These are phyloP conservation scores for Drosophila parthenogenetica DNA, from an alignment of 2,888 invertebrate genomes.

Conservation along the genomic window DNA sequence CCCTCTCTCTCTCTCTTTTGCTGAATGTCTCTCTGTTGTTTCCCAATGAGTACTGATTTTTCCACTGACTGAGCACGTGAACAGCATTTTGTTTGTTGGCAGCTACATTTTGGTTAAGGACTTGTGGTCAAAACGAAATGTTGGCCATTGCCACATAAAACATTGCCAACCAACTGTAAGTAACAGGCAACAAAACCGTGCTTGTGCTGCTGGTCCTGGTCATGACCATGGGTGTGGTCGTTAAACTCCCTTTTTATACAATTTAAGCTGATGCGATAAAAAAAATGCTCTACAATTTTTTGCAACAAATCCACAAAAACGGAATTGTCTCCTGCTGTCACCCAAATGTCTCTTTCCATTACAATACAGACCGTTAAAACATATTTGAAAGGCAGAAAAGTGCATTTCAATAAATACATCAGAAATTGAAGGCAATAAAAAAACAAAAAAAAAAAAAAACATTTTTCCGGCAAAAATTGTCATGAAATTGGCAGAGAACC, in stretches of 20 bases:
- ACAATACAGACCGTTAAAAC: slow-evolving; percentile 14
- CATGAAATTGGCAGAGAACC: slow-evolving; percentile 59
- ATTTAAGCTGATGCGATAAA: slow-evolving; percentile 12
- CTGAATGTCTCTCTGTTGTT: not conserved
- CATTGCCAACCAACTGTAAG: slow-evolving; percentile 62
- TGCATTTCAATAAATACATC: slow-evolving; percentile 29
- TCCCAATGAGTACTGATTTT: slow-evolving; percentile 37
- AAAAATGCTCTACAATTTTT: slow-evolving; percentile 4
- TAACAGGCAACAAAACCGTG: slow-evolving; percentile 42
- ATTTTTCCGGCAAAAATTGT: slow-evolving; percentile 18
- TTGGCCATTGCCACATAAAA: slow-evolving; percentile 56
- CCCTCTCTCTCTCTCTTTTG: slow-evolving; percentile 32
- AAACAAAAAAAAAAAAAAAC: slow-evolving; percentile 11
- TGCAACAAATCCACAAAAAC: slow-evolving; percentile 1
- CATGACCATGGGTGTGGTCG: slow-evolving; percentile 1
- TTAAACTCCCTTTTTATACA: not conserved
- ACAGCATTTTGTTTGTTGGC: slow-evolving; percentile 27
- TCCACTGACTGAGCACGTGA: slow-evolving; percentile 51
- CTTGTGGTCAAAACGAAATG: slow-evolving; percentile 61
- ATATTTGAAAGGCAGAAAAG: slow-evolving; percentile 6
- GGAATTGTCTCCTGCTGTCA: not conserved
- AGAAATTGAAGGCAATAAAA: slow-evolving; percentile 38
- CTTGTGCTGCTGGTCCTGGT: too few species aligned
- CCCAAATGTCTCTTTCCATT: slow-evolving; percentile 8
- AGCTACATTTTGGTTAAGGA: slow-evolving; percentile 57